A percentile compares a stretch with the other conserved stretches of the same genome.
phyloP scores from a whole-genome alignment of 2,113 vertebrate species.

The Callorhinus ursinus region DNA sequence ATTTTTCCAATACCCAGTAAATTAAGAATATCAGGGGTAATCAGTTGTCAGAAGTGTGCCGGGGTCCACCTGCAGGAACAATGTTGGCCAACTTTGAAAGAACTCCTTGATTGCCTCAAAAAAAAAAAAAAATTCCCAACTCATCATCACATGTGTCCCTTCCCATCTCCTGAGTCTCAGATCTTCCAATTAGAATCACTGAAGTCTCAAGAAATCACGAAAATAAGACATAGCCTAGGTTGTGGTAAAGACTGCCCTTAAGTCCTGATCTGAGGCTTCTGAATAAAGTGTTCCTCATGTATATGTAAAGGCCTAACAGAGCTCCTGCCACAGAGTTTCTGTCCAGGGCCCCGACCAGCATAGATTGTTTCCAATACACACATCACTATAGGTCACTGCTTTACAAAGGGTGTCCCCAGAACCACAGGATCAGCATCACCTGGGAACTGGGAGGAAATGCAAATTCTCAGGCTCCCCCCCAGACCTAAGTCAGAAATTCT shows the following conservation, averaged over 20 bases:
- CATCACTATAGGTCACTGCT: neutral
- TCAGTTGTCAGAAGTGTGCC: neutral
- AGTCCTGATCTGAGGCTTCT: neutral
- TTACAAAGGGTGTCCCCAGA: neutral
- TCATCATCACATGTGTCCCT: neutral
- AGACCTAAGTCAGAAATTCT: neutral
- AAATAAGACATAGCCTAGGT: neutral
- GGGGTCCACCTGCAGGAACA: neutral
- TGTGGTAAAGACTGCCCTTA: neutral
- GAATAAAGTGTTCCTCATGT: neutral
- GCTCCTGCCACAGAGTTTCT: neutral
- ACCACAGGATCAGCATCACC: neutral
- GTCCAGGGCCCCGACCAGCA: neutral
- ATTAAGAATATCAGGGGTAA: neutral
- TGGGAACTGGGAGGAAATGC: neutral
- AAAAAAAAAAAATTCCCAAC: neutral
- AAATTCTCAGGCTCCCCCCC: neutral
- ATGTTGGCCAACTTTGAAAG: neutral
- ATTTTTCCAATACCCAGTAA: neutral
- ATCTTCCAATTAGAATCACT: neutral
- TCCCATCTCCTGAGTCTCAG: neutral
- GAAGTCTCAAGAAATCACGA: neutral
- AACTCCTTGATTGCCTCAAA: neutral
- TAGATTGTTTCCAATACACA: neutral
- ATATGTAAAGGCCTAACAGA: neutral